Conservation (phyloP, 2,797 vertebrate species). For the Myotis vivesi region DNA sequence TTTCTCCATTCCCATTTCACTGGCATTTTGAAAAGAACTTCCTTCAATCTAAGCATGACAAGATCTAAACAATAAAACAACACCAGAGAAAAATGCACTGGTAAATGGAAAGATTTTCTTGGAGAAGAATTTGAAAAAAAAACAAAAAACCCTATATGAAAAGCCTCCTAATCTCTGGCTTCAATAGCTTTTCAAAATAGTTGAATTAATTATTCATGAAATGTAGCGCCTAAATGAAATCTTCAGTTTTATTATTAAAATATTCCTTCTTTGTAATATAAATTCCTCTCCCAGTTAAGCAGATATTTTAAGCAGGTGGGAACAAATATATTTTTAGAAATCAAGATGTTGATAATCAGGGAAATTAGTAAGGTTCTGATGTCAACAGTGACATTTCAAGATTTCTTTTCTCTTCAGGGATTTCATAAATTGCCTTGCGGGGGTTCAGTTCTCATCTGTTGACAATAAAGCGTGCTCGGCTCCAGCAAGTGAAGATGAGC, state of each 20-base stretch:
- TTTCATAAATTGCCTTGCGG: background rate
- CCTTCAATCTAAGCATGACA: background rate
- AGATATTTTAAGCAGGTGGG: slow-evolving; percentile 15
- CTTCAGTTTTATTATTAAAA: slow-evolving; percentile 13
- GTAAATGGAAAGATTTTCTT: background rate
- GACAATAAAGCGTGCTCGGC: background rate
- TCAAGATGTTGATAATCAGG: background rate
- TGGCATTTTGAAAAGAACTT: background rate
- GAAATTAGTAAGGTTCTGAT: slow-evolving; percentile 17
- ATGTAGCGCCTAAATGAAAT: slow-evolving; percentile 10
- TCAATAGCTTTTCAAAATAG: background rate
- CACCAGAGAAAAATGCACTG: background rate
- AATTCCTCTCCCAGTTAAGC: background rate
- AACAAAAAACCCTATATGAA: background rate
- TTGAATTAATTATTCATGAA: slow-evolving; percentile 40
- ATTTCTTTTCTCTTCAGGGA: slow-evolving; percentile 4
- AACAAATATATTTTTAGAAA: slow-evolving; percentile 57
- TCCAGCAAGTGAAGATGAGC: background rate
- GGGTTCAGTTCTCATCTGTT: background rate
- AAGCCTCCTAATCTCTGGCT: background rate
- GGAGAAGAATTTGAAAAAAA: background rate
- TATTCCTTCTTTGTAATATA: background rate
- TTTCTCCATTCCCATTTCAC: background rate
- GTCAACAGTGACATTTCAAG: slow-evolving; percentile 26
- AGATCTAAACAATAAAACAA: background rate